These are phyloP conservation scores for Dromaius novaehollandiae DNA, from an alignment of 2,113 vertebrate species.

Conservation along the genomic window DNA sequence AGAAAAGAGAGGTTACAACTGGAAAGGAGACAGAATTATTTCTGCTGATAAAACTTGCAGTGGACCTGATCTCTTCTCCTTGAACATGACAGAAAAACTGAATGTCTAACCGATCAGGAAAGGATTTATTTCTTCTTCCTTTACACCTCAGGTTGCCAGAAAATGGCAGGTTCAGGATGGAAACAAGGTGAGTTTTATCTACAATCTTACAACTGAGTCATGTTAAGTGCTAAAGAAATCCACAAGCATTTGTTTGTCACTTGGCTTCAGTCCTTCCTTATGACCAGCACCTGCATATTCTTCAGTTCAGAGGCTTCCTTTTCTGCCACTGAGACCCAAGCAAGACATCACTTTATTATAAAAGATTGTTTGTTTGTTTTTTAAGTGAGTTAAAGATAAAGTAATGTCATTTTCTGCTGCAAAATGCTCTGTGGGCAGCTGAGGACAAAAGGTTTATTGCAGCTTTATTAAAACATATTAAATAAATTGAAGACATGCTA, in stretches of 20 bases:
- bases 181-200: neutral
- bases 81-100: neutral
- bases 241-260: neutral
- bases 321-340: neutral
- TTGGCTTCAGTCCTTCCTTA: neutral
- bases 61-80: neutral
- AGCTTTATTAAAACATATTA: conserved; percentile 69
- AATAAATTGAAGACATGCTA: conserved; percentile 61
- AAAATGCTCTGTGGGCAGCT: conserved; percentile 34
- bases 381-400: conserved; percentile 53
- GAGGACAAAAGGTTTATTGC: conserved; percentile 55
- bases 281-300: neutral
- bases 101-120: neutral
- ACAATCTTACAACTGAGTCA: neutral
- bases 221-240: neutral
- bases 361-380: neutral
- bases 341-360: neutral
- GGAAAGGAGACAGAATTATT: neutral
- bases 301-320: neutral
- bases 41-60: neutral
- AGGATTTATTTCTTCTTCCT: neutral
- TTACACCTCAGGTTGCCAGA: neutral
- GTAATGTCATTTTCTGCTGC: conserved; percentile 47
- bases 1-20: neutral
- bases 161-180: neutral